These are phyloP conservation scores for Notoglanidium macrostoma DNA, from an alignment of 2,797 vertebrate species.

Conservation along the genomic window DNA sequence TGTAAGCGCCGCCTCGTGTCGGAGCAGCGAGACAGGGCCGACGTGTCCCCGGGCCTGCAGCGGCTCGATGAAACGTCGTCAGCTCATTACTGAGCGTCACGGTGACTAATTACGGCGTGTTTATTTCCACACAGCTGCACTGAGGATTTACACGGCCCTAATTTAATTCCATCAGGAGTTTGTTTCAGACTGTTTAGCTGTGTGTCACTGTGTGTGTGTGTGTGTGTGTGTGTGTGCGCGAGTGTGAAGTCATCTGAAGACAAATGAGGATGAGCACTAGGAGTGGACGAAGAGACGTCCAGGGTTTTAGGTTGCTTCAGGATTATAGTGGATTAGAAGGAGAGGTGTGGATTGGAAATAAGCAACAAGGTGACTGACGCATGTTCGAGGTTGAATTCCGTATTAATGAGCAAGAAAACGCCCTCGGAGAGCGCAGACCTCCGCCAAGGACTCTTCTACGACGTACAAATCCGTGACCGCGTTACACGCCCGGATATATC, in stretches of 20 bases:
- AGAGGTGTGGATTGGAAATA: neutral
- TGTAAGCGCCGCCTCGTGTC: neutral
- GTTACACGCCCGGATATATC: too few relatives aligned
- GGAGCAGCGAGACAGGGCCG: neutral
- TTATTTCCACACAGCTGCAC: neutral
- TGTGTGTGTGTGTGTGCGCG: neutral
- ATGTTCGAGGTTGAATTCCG: neutral
- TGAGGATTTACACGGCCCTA: neutral
- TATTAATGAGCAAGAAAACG: too few relatives aligned
- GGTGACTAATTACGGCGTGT: neutral
- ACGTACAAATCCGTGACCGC: too few relatives aligned
- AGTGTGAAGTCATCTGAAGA: neutral
- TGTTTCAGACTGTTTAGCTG: neutral
- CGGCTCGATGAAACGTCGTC: neutral
- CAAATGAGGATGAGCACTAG: neutral
- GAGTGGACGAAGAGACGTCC: neutral
- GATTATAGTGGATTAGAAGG: conserved; percentile 3
- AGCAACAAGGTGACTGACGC: neutral
- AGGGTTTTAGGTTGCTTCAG: neutral
- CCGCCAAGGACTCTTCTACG: too few relatives aligned
- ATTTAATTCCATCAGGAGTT: neutral
- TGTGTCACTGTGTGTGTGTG: neutral
- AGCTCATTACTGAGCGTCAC: neutral
- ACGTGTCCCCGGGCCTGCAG: neutral
- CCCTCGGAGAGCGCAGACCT: too few relatives aligned